Base-by-base conservation (phyloP, 2,888 invertebrate genomes). In the Alloscopus bannaensis region DNA sequence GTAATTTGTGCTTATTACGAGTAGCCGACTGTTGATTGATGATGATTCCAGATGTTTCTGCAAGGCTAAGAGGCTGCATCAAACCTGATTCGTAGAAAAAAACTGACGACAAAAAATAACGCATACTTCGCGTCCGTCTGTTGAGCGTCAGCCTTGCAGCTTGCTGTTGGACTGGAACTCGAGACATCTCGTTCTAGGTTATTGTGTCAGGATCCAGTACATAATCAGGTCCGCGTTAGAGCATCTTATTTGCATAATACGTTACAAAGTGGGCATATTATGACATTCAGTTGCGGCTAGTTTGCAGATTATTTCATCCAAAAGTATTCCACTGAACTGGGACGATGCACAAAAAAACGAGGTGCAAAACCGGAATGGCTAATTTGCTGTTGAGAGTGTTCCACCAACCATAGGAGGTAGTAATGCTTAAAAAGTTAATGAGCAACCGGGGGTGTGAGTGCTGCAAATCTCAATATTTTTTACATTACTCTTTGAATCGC, bases 41-140 rank as follows among this genome's bases (percentile, higher is more conserved):
- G 40, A 62, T 62, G 29, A 45, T 59, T 75, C 73, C 73, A 75
- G 65, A 75, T 66, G 66, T 36, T 36, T 36, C 36, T 36, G 36
- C 36, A 13, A 36, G 36, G 36, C 13, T 36, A 36, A n/a, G n/a
- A n/a, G n/a, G n/a, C n/a, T n/a, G n/a, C n/a, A n/a, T n/a, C n/a
- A n/a, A n/a, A n/a, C n/a, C n/a, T n/a, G n/a, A n/a, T n/a, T n/a
- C n/a, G n/a, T n/a, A n/a, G n/a, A n/a, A n/a, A n/a, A n/a, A n/a
- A n/a, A n/a, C n/a, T n/a, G 36, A 8, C 8, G 36, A 8, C 36
- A 36, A 36, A 36, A 13, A 13, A 8, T 36, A 36, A 13, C 6
- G 8, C 6, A 36, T 13, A 36, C 36, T 13, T 8, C 13, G 13
- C 36, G 13, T 13, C 6, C 36, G 36, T 6, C 8, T 8, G 6